phyloP scores from a whole-genome alignment of 2,888 invertebrate species.

The Bruchidius siliquastri region DNA sequence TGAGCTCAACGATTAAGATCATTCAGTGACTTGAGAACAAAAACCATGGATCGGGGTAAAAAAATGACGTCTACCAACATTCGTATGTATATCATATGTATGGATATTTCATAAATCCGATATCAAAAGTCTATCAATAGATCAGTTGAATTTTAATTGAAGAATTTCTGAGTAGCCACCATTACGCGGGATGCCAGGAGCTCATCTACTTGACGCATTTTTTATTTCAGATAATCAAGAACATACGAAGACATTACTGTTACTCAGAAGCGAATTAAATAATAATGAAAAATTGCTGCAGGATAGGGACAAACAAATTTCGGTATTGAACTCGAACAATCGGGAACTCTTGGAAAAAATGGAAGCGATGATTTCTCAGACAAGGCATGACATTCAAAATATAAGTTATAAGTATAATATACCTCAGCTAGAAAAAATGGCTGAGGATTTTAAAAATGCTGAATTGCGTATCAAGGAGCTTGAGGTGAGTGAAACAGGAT shows the following conservation, averaged over 20 bases:
- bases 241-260: constrained; percentile 28
- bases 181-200: neutral
- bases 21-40: too few species aligned
- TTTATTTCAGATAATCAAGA: constrained; percentile 25
- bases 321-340: constrained; percentile 30
- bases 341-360: constrained; percentile 35
- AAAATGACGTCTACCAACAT: too few species aligned
- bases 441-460: constrained; percentile 31
- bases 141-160: too few species aligned
- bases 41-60: too few species aligned
- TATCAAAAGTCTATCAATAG: too few species aligned
- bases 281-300: constrained; percentile 29
- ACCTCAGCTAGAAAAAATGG: constrained; percentile 36
- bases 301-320: constrained; percentile 34
- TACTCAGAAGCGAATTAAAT: constrained; percentile 33
- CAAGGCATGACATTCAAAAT: constrained; percentile 34
- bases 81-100: too few species aligned
- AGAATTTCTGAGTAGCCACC: neutral
- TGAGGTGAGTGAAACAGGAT: constrained; percentile 10
- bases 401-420: constrained; percentile 35
- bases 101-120: too few species aligned
- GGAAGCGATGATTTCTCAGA: constrained; percentile 35
- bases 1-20: too few species aligned
- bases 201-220: neutral
- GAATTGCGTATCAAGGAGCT: constrained; percentile 28